Base-by-base conservation (phyloP, 2,113 vertebrate species). In the Progne subis region DNA sequence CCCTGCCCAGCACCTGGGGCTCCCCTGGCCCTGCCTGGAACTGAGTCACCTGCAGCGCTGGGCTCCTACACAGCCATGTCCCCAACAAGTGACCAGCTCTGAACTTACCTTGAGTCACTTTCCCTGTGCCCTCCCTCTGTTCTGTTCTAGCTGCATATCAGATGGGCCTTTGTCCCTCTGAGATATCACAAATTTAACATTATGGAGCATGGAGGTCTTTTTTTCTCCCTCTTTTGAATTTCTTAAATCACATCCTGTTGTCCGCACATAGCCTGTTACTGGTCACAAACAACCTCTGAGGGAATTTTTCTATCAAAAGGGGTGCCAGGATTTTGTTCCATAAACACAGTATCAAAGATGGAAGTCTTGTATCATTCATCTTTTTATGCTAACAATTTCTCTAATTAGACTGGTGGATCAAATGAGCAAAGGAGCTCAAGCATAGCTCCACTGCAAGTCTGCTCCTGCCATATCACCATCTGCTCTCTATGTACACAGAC, bases 361-460 rank as follows among this genome's bases (percentile, higher is more conserved):
- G 37, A 90, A 91, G 34, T 34, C 76, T 86, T 60, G 13, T 81
- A 28, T 79, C 57, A 11, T 86, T 93, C 76, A 79, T 94, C 72
- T 78, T 74, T 88, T 52, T 75, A 1, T 86, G 82, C 53, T 65
- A 88, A 57, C 56, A 32, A 76, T 93, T 92, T 75, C 72, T 95
- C 56, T 94, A 96, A 90, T 88, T 92, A 96, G 80, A 52, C 32
- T 7, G 5, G 4, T 56, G 69, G 91, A 96, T 93, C 72, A 95
- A 95, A 94, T 94, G 95, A 93, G 92, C 95, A 95, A 90, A 90
- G 46, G 80, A 90, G 72, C 93, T 92, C 60, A 41, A 81, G 86
- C 82, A 70, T 64, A 88, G 56, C 82, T 92, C 69, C 60, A 50
- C 37, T 86, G 68, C 11, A 3, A 92, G 72, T 81, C 88, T 93